These are phyloP conservation scores for Lycocorax pyrrhopterus DNA, from an alignment of 2,113 vertebrate genomes.

Conservation along the genomic window DNA sequence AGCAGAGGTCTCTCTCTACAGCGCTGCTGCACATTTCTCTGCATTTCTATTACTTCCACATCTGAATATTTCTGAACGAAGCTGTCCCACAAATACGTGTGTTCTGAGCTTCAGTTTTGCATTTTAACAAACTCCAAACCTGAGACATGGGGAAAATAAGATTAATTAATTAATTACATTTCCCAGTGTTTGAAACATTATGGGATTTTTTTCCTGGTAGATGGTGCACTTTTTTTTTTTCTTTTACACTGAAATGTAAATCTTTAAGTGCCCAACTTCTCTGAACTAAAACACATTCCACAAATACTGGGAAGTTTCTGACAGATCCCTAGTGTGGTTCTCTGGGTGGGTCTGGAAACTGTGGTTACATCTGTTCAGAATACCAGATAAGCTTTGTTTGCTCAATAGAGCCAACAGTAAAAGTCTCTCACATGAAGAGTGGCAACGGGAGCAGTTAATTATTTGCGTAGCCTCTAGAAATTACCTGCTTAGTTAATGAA, in stretches of 20 bases:
- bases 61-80: background rate
- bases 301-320: background rate
- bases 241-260: background rate
- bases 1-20: background rate
- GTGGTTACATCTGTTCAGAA: background rate
- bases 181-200: background rate
- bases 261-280: background rate
- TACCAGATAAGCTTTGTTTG: background rate
- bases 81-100: accelerated
- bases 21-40: accelerated
- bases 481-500: background rate
- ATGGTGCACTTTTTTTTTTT: background rate
- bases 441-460: background rate
- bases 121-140: background rate
- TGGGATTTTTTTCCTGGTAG: background rate
- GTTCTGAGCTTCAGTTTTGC: background rate
- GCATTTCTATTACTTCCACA: background rate
- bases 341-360: background rate
- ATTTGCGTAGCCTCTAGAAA: background rate
- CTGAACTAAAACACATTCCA: background rate
- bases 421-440: background rate
- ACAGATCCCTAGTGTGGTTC: background rate
- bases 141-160: background rate
- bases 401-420: background rate
- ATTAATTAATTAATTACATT: background rate